phyloP scores from a whole-genome alignment of 2,888 invertebrate species.

The Celastrina argiolus region DNA sequence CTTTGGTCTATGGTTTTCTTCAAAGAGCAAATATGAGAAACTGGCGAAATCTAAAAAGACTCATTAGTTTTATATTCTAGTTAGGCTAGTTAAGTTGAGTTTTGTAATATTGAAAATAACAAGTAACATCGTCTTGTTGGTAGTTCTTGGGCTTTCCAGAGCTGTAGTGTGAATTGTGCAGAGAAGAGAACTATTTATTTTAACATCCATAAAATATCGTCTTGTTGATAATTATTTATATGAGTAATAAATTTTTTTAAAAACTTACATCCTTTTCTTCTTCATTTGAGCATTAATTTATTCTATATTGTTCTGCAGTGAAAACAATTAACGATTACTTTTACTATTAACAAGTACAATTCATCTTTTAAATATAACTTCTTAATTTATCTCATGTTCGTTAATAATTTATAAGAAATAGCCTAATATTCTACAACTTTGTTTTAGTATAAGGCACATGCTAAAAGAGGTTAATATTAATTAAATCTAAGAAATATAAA shows the following conservation, averaged over 20 bases:
- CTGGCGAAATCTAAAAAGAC: slow-evolving; percentile 84
- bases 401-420: too few species aligned
- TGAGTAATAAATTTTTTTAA: not conserved
- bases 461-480: too few species aligned
- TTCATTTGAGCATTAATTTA: too few species aligned
- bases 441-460: too few species aligned
- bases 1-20: slow-evolving; percentile 94
- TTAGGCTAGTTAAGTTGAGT: slow-evolving; percentile 46
- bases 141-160: not conserved
- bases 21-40: slow-evolving; percentile 95
- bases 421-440: too few species aligned
- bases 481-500: too few species aligned
- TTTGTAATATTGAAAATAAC: not conserved
- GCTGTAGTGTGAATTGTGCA: slow-evolving; percentile 13
- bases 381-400: too few species aligned
- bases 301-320: too few species aligned
- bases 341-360: too few species aligned
- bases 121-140: not conserved
- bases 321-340: too few species aligned
- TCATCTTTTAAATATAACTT: too few species aligned
- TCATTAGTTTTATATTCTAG: slow-evolving; percentile 53
- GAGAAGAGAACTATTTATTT: not conserved
- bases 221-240: slow-evolving; percentile 8
- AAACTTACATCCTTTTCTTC: not conserved
- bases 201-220: slow-evolving; percentile 2